A percentile compares a stretch with the other conserved stretches of the same genome.
phyloP scores from a whole-genome alignment of 2,888 invertebrate species.

The Drosophila barbarae region DNA sequence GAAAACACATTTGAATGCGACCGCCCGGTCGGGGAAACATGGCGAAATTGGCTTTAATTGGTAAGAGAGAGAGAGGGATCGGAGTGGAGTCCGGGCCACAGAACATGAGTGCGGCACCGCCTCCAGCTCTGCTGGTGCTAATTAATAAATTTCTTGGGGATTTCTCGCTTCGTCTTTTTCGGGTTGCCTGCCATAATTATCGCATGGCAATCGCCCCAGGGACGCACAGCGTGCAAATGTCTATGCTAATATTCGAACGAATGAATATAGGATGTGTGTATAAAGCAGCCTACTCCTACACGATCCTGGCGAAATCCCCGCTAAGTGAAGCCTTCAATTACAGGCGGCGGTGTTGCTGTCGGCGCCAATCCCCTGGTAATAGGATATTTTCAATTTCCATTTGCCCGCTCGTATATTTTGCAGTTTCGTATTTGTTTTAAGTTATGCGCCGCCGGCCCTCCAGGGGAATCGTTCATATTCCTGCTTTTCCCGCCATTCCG shows the following conservation, averaged over 20 bases:
- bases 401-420: constrained; percentile 47
- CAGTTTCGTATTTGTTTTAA: constrained; percentile 44
- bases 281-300: constrained; percentile 5
- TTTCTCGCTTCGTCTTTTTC: constrained; percentile 39
- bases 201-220: constrained; percentile 43
- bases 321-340: constrained; percentile 51
- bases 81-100: constrained; percentile 20
- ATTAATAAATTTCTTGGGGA: constrained; percentile 59
- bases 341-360: constrained; percentile 50
- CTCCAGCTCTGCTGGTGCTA: constrained; percentile 32
- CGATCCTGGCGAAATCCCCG: constrained; percentile 33
- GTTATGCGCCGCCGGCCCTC: constrained; percentile 42
- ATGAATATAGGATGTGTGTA: constrained; percentile 1
- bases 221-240: constrained; percentile 35
- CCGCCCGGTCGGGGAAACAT: constrained; percentile 41
- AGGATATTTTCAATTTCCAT: constrained; percentile 70
- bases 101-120: constrained; percentile 31
- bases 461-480: constrained; percentile 30
- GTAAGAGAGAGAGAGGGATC: constrained; percentile 43
- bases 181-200: constrained; percentile 44
- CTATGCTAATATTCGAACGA: constrained; percentile 40
- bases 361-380: constrained; percentile 65
- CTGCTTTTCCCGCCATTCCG: background rate
- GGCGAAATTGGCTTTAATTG: constrained; percentile 65
- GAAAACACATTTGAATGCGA: constrained; percentile 48